Evolutionary conservation across 1,140 invertebrate species (phyloP), one percentile per base, ranked within the genome.

Genomic region (Aphidius gifuensis): DNA sequence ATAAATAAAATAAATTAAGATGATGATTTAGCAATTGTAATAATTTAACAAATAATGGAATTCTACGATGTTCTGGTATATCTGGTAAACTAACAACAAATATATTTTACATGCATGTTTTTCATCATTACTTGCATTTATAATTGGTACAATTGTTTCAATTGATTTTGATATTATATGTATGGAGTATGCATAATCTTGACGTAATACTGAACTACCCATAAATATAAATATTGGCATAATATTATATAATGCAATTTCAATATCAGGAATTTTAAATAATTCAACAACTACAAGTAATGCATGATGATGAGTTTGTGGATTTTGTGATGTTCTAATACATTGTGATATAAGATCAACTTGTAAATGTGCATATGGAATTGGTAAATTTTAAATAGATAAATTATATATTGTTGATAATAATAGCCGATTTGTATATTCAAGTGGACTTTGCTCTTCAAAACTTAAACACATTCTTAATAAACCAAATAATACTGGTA

Each of bases 141-240:
- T 80, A 53, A 92, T 90, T 0, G 95, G 95, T 59, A 98, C 88
- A 23, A 98, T 86, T 0, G 90, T 93, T 69, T 96, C 91, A 39
- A 97, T 88, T 11, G 95, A 94, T 77, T 92, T 92, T 1, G 86
- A 86, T 53, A 97, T 96, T 6, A 97, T 91, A 77, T 96, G 92
- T 72, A 96, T 93, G 69, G 93, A 97, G 74, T 97, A 97, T 1
- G 90, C 88, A 74, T 97, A 94, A 74, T 98, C 95, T 67, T 95
- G 93, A 16, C 94, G 83, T 1, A 97, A 76, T 23, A 97, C 88
- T 1, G 92, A 93, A 5, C 90, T 91, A 9, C 95, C 95, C 85
- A 98, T 94, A 70, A 97, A 98, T 0, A 94, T 97, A 74, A 98
- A 98, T 65, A 98, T 92, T 39, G 92, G 89, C 87, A 97, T 96